Percentiles rank a stretch among this genome's conserved stretches.
Conservation (phyloP, 2,888 invertebrate species). For the Pyrrhosoma nymphula region DNA sequence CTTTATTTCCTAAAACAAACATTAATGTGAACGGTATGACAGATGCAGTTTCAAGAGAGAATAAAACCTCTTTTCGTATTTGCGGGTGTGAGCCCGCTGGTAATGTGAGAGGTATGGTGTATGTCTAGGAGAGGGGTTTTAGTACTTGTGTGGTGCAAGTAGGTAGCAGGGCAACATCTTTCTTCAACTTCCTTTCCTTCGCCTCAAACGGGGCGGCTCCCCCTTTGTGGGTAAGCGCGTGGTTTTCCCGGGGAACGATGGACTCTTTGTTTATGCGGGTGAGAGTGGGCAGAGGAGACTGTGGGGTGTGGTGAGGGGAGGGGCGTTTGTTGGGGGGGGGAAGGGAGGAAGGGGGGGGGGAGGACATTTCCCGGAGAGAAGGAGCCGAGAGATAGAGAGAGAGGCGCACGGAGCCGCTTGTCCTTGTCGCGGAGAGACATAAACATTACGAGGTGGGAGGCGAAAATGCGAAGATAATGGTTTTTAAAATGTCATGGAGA, state of each 20-base stretch:
- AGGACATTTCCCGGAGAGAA: constrained; percentile 71
- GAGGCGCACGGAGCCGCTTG: not conserved
- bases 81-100: no score
- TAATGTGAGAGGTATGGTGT: no score
- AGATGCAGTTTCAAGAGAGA: no score
- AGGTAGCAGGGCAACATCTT: no score
- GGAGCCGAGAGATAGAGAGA: constrained; percentile 68
- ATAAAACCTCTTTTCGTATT: no score
- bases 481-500: constrained; percentile 30
- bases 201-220: no score
- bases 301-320: constrained; percentile 71
- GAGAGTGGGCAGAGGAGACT: constrained; percentile 72
- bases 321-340: constrained; percentile 70
- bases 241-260: not conserved
- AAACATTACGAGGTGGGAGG: constrained; percentile 34
- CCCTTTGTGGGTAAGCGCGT: no score
- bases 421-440: constrained; percentile 29
- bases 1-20: no score
- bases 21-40: no score
- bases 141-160: no score
- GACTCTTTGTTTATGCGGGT: not conserved
- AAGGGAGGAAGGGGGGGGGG: constrained; percentile 73
- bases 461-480: constrained; percentile 54
- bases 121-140: no score
- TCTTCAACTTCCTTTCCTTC: no score